Base-by-base conservation (phyloP, 2,113 vertebrate genomes). In the Etheostoma cragini region DNA sequence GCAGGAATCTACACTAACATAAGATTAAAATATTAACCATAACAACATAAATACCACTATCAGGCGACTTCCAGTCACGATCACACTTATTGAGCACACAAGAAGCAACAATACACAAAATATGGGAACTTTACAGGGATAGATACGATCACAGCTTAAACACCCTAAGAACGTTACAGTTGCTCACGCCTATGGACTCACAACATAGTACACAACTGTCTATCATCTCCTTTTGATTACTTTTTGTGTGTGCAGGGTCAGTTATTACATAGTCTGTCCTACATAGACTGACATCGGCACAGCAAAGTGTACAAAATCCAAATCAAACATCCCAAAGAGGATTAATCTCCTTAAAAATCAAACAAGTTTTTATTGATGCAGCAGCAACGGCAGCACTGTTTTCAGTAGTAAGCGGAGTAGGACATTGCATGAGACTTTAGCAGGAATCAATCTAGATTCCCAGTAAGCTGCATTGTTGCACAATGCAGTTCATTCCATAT, bases 311-410 rank as follows among this genome's bases (percentile, higher is more conserved):
- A 15, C 1, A 15, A 65, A 68, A 70, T 66, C 68, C 56, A 73
- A 58, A 65, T 69, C 33, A 58, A 58, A 66, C 65, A 75, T 69
- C 67, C 47, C 47, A 19, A 35, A 62, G 63, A 81, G 66, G 64
- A 87, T 86, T 83, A 83, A 86, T 87, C 78, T 70, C 60, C 75
- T 70, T 53, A 49, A 74, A 85, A 65, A 74, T 78, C 61, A 47
- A 64, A 60, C 65, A 62, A 1, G 2, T 21, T 3, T 30, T 47
- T 12, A 72, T 53, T 72, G 86, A 69, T 54, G 79, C 76, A 60
- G 69, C 49, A 14, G 54, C 30, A 24, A 11, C 38, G 19, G 0
- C 38, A 47, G 65, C 53, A 14, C 33, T 45, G 72, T 78, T 62
- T 70, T 61, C 61, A 58, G 53, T 72, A 38, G 49, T 64, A 53